These are phyloP conservation scores for Myotis yumanensis DNA, from an alignment of 2,113 vertebrate species.

Conservation along the genomic window DNA sequence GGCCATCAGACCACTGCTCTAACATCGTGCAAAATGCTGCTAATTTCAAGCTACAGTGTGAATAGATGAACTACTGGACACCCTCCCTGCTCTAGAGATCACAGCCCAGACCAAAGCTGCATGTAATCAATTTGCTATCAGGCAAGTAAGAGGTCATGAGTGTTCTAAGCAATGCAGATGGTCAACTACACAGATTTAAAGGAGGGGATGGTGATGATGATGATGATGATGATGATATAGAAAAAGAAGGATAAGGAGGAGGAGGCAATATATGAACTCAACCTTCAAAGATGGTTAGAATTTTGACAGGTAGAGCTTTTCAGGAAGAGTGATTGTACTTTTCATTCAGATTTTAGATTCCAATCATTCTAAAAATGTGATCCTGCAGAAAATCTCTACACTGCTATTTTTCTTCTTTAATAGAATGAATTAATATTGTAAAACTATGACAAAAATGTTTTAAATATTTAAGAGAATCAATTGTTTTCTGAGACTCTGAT, in stretches of 20 bases:
- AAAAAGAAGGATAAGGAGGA: neutral
- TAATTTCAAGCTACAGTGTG: neutral
- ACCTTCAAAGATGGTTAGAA: neutral
- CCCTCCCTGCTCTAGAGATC: neutral
- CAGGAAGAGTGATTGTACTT: neutral
- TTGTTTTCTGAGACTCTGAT: constrained; percentile 52
- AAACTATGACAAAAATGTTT: constrained; percentile 70
- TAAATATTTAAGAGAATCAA: constrained; percentile 59
- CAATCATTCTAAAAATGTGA: constrained; percentile 56
- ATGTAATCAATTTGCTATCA: neutral
- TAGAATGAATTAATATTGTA: constrained; percentile 39
- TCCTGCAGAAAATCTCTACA: constrained; percentile 18
- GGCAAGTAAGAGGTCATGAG: neutral
- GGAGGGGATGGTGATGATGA: neutral
- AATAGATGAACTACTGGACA: neutral
- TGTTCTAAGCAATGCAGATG: neutral
- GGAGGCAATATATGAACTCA: neutral
- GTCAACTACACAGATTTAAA: neutral
- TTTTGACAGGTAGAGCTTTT: neutral
- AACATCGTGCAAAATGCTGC: neutral
- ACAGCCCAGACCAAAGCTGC: neutral
- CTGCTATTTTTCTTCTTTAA: neutral
- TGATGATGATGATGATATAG: neutral
- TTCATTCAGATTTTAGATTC: constrained; percentile 59
- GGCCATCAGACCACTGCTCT: neutral